Conservation (phyloP, 2,113 vertebrate species). For the Ophthalmolycus amberensis region DNA sequence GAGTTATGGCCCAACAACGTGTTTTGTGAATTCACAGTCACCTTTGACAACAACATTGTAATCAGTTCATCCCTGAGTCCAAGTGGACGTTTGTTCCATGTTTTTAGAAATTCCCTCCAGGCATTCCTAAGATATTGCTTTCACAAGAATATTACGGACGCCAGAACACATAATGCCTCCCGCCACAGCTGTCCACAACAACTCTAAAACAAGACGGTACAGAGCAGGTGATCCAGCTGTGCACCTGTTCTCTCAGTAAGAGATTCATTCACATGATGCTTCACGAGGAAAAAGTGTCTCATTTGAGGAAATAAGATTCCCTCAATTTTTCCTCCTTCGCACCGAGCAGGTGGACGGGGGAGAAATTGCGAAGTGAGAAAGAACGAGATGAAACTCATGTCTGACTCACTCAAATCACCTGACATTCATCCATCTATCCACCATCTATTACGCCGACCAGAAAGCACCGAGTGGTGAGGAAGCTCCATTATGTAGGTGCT, state of each 20-base stretch:
- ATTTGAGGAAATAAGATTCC: not conserved
- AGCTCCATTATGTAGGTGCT: slow-evolving; percentile 19
- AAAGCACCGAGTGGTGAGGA: slow-evolving; percentile 13
- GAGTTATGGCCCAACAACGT: too few relatives aligned
- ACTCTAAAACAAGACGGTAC: not conserved
- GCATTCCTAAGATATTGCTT: too few relatives aligned
- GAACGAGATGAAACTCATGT: slow-evolving; percentile 24
- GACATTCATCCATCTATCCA: slow-evolving; percentile 36
- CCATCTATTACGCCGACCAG: slow-evolving; percentile 31
- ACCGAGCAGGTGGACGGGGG: slow-evolving; percentile 14
- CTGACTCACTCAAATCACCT: slow-evolving; percentile 55
- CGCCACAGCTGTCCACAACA: not conserved
- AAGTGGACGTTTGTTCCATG: not conserved
- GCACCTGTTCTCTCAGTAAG: not conserved
- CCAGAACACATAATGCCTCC: not conserved
- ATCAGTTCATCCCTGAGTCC: not conserved
- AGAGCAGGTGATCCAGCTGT: not conserved
- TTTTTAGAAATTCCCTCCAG: too few relatives aligned
- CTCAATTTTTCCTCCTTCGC: slow-evolving; percentile 23
- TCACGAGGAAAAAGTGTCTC: not conserved
- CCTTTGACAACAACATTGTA: too few relatives aligned
- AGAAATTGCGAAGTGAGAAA: slow-evolving; percentile 24
- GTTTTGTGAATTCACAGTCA: not conserved
- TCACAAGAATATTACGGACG: not conserved
- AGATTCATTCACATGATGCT: not conserved